Conservation (phyloP, 2,888 invertebrate species). For the Drosophila neutralis region DNA sequence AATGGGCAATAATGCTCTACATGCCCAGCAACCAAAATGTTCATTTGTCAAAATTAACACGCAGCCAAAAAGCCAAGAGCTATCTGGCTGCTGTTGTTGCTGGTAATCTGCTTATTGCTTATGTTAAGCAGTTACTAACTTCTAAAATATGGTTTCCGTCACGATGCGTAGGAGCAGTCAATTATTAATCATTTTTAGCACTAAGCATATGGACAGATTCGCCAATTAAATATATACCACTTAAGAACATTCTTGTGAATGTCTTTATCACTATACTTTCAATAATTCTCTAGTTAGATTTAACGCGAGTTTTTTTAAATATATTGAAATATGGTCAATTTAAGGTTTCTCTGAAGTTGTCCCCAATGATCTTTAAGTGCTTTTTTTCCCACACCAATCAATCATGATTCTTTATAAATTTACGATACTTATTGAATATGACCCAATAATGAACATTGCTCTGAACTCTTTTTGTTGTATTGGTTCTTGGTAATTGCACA, state of each 20-base stretch:
- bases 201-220: background rate
- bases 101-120: slow-evolving; percentile 14
- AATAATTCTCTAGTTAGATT: background rate
- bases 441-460: slow-evolving; percentile 31
- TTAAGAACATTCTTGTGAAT: background rate
- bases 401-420: slow-evolving; percentile 8
- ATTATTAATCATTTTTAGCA: slow-evolving; percentile 35
- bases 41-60: slow-evolving; percentile 81
- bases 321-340: background rate
- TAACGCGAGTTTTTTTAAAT: background rate
- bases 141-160: slow-evolving; percentile 10
- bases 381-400: slow-evolving; percentile 46
- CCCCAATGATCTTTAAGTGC: background rate
- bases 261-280: background rate
- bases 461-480: slow-evolving; percentile 29
- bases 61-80: slow-evolving; percentile 42
- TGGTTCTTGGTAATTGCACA: slow-evolving; percentile 39
- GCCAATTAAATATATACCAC: background rate
- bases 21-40: slow-evolving; percentile 67
- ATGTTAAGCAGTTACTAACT: slow-evolving; percentile 29
- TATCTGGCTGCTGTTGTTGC: slow-evolving; percentile 8
- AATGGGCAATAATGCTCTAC: slow-evolving; percentile 43
- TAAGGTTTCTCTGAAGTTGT: background rate
- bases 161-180: slow-evolving; percentile 48
- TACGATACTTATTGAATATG: slow-evolving; percentile 21